phyloP scores from a whole-genome alignment of 2,797 vertebrate species.

The Argyrosomus regius region DNA sequence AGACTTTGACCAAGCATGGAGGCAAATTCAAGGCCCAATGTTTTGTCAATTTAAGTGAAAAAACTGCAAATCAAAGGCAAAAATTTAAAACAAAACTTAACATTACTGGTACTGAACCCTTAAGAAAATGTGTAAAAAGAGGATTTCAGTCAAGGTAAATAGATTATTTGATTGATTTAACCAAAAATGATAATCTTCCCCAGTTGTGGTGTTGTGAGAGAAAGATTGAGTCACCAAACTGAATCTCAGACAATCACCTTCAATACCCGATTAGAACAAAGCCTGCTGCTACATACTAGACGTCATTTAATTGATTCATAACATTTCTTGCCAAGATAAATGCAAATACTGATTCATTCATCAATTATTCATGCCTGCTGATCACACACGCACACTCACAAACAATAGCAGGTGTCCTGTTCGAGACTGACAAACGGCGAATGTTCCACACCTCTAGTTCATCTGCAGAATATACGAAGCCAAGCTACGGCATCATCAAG shows the following conservation, averaged over 20 bases:
- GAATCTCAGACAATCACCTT: conserved; percentile 50
- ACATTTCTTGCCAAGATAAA: conserved; percentile 63
- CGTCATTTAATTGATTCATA: conserved; percentile 66
- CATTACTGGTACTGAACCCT: background rate
- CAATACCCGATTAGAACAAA: conserved; percentile 52
- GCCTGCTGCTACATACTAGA: conserved; percentile 52
- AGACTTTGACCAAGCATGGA: background rate
- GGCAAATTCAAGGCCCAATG: conserved; percentile 24
- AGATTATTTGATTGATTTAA: background rate
- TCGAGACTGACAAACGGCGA: conserved; percentile 30
- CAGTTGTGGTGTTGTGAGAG: conserved; percentile 6
- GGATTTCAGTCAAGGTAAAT: background rate
- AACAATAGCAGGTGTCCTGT: conserved; percentile 71
- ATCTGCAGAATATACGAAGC: conserved; percentile 29
- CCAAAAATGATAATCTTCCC: conserved; percentile 10
- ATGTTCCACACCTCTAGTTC: conserved; percentile 54
- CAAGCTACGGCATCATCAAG: conserved; percentile 30
- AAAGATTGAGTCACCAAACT: conserved; percentile 43
- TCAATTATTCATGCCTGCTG: conserved; percentile 70
- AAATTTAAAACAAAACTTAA: background rate
- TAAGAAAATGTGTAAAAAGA: background rate
- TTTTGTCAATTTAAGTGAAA: background rate
- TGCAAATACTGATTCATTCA: conserved; percentile 70
- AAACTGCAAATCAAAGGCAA: background rate
- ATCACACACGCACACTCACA: conserved; percentile 40